Evolutionary conservation across 2,888 invertebrate species (phyloP), one percentile per base, ranked within the genome.

Genomic region (Drosophila anomelani): DNA sequence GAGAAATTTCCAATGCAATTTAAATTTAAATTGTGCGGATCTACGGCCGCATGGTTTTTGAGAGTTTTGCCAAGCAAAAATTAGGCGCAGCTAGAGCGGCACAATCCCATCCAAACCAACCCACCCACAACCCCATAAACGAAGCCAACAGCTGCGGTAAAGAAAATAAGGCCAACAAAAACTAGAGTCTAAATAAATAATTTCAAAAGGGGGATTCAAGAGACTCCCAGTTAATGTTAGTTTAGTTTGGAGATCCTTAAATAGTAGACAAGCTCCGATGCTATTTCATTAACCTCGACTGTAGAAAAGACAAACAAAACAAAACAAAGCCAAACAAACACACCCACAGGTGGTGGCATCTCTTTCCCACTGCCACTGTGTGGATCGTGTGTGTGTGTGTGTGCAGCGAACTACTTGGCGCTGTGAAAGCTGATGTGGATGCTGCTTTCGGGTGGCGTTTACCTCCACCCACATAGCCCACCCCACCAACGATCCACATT

Each of bases 31-130:
- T 88, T 87, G 78, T 78, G 76, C 89, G 90, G 90, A 90, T 90
- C 88, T 87, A 90, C 91, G 91, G 87, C 81, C 79, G 81, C 84
- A 72, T 90, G 90, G 79, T 88, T 90, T 91, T 88, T 60, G 76
- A 85, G 78, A 80, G 80, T 76, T 82, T 85, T 75, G 49, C 60
- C 69, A 80, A 69, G 62, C 64, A 57, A 38, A 38, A 44, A 55
- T 36, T 38, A 53, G 44, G 32, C 46, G 54, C 51, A 61, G 73
- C 41, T 47, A 43, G 49, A 60, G 32, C 62, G 61, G 38, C 57
- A 74, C 17, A 66, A 62, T 43, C 49, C 17, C 63, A 62, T 43
- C 49, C 44, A 29, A 26, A 13, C 44, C 34, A 34, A 34, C n/a
- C 17, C 47, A 57, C 39, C 32, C 29, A 26, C 15, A 20, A 47